Evolutionary conservation across 2,797 vertebrate genomes (phyloP).

Genomic region (Chelon auratus): DNA sequence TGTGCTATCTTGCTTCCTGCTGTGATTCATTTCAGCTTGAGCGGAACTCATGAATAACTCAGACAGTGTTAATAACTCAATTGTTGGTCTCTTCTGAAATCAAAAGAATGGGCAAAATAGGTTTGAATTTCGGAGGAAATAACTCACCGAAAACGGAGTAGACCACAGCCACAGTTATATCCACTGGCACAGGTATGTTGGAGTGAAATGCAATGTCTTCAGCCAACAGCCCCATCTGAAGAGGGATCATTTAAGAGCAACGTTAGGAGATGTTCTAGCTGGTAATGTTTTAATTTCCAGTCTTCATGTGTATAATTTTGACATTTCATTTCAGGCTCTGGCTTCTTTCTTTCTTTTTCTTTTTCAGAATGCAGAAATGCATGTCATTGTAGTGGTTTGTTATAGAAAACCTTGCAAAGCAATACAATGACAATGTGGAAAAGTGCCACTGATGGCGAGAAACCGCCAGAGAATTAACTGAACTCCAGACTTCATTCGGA

Average conservation of each 20-base stretch:
- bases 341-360: not conserved
- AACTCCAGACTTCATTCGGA: not conserved
- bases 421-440: not conserved
- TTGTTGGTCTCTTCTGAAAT: not conserved
- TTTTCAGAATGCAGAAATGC: not conserved
- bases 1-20: constrained; percentile 22
- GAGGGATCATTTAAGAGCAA: constrained; percentile 17
- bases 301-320: not conserved
- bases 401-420: not conserved
- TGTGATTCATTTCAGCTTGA: constrained; percentile 36
- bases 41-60: constrained; percentile 24
- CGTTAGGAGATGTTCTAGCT: not conserved
- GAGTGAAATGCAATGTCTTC: constrained; percentile 78
- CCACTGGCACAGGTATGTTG: constrained; percentile 77
- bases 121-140: constrained; percentile 1
- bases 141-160: constrained; percentile 83
- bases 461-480: not conserved
- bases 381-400: not conserved
- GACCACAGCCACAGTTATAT: constrained; percentile 78
- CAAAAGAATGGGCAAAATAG: not conserved
- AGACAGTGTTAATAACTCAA: constrained; percentile 19
- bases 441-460: not conserved
- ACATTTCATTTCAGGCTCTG: not conserved
- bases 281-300: not conserved
- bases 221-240: constrained; percentile 73